A percentile compares a stretch with the other conserved stretches of the same genome.
Conservation (phyloP, 2,113 vertebrate genomes). For the Phyllopteryx taeniolatus region DNA sequence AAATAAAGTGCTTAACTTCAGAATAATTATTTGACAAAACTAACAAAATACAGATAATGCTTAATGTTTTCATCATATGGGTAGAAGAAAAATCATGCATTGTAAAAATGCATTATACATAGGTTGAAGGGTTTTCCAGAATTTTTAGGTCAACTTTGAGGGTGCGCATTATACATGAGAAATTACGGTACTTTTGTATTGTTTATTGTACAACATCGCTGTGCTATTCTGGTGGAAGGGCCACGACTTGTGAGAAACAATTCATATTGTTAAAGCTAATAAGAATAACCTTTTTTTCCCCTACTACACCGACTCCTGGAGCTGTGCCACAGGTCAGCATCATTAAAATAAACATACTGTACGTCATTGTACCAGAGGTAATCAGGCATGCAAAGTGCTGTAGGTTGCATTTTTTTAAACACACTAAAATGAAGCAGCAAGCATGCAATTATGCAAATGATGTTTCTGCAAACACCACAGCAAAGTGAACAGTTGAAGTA, state of each 20-base stretch:
- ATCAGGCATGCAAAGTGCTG: not conserved
- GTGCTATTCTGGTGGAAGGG: not conserved
- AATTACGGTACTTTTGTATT: not conserved
- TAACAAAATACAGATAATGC: no score
- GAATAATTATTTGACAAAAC: no score
- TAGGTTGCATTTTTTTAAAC: not conserved
- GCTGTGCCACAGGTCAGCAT: not conserved
- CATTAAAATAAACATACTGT: not conserved
- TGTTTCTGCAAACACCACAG: not conserved
- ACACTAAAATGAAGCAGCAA: not conserved
- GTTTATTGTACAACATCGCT: slow-evolving; percentile 4
- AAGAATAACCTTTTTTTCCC: not conserved
- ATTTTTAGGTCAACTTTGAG: no score
- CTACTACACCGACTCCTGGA: not conserved
- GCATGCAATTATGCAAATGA: not conserved
- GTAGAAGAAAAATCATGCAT: no score
- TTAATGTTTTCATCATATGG: no score
- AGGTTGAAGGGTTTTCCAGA: no score
- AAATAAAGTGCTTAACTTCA: no score
- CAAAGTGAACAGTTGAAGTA: not conserved
- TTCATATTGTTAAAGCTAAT: not conserved
- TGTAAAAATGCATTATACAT: no score
- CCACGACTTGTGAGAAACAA: not conserved
- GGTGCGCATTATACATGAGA: no score
- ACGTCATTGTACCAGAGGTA: not conserved